phyloP scores from a whole-genome alignment of 1,140 invertebrate species.

The Papilio glaucus region DNA sequence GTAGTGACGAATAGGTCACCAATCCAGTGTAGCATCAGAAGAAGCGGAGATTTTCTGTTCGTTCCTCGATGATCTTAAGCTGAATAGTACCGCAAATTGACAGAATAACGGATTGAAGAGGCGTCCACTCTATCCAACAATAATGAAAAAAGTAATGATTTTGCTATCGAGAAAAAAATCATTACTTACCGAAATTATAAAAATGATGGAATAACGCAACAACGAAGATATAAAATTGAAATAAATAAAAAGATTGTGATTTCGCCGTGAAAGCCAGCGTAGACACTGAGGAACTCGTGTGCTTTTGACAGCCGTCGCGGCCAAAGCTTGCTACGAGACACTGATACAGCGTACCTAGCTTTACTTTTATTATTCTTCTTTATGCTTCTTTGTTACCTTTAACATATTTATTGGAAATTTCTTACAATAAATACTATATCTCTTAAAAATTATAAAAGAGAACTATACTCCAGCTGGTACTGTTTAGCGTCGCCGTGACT shows the following conservation, averaged over 20 bases:
- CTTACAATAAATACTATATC: no score
- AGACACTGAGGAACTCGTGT: constrained; percentile 10
- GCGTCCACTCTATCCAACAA: no score
- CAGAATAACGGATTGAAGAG: no score
- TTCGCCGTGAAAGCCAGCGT: not conserved
- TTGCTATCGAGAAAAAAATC: not conserved
- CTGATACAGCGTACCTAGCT: not conserved
- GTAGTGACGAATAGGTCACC: no score
- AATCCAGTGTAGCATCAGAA: no score
- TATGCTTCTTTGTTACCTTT: not conserved
- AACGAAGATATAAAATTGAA: not conserved
- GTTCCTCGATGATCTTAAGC: no score
- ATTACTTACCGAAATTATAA: not conserved
- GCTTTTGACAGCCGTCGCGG: constrained; percentile 39
- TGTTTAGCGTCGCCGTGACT: no score
- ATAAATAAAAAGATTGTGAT: constrained; percentile 12
- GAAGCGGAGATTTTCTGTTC: no score
- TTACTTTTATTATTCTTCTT: not conserved
- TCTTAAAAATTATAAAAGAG: no score
- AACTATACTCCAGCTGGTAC: no score
- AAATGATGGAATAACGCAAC: not conserved
- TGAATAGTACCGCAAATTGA: no score
- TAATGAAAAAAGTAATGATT: no score
- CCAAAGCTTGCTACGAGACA: constrained; percentile 15
- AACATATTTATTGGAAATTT: constrained; percentile 17